Evolutionary conservation across 2,113 vertebrate genomes (phyloP), one percentile per base, ranked within the genome.

Genomic region (Amphilophus citrinellus): DNA sequence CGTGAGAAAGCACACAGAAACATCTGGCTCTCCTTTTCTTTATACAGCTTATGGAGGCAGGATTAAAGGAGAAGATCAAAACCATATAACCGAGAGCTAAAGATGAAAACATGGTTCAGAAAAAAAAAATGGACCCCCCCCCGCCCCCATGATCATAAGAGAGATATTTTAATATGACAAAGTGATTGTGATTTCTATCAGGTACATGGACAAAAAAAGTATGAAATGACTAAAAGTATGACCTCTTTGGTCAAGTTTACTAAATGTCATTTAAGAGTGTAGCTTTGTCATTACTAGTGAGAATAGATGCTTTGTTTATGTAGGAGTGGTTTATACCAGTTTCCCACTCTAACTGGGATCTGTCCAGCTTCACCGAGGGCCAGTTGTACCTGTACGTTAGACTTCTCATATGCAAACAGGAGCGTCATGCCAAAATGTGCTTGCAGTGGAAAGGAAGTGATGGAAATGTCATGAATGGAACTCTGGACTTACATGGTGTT

Each of bases 401-500:
- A 37, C 50, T 77, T 66, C 35, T 71, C 32, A 50, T 14, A 56
- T 63, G 53, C 35, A 62, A 68, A 37, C 20, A 20, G 22, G 22
- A 65, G 10, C 1, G 10, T 42, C 1, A 8, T 18, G 71, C 68
- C 77, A 76, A 59, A 61, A 59, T 37, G 57, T 13, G 56, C 50
- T 68, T 17, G 77, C 53, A 65, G 63, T 62, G 79, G 77, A 87
- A 83, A 4, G 22, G 44, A 81, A 79, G 58, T 39, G 78, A 88
- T 58, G 60, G 75, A 84, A 84, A 86, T 77, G 88, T 79, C 73
- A 62, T 8, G 56, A 66, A 11, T n/a, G 39, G 15, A 24, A 27
- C 22, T 61, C 63, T 68, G 87, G 89, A 94, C 93, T 85, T 94
- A 93, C 83, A 94, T 83, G 92, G 92, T 86, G 53, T 66, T 87